Evolutionary conservation across 1,140 invertebrate genomes (phyloP).

Genomic region (Saccostrea echinata): DNA sequence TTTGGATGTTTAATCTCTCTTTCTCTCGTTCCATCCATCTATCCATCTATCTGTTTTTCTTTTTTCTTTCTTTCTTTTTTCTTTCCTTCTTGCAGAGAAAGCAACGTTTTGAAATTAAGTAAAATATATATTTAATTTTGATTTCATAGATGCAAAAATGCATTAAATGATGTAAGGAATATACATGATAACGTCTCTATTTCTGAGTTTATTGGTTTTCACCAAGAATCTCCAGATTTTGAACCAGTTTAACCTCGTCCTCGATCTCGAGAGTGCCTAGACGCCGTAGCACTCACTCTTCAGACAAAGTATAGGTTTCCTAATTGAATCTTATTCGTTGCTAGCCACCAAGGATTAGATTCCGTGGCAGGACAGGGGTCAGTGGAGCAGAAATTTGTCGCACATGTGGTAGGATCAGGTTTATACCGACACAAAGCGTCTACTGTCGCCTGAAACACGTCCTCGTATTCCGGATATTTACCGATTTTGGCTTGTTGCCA

Average conservation of each 20-base stretch:
- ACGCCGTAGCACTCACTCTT: neutral
- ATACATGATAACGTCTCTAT: neutral
- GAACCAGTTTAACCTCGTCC: neutral
- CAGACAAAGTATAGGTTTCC: constrained; percentile 33
- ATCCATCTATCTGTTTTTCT: too few relatives aligned
- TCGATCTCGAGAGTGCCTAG: neutral
- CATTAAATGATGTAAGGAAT: neutral
- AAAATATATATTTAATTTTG: too few relatives aligned
- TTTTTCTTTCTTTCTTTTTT: too few relatives aligned
- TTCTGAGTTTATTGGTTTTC: neutral
- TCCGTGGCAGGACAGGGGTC: constrained; percentile 39
- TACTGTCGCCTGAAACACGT: constrained; percentile 29
- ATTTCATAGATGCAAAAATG: too few relatives aligned
- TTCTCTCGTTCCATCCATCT: too few relatives aligned
- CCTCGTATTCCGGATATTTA: neutral
- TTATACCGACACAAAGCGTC: constrained; percentile 11
- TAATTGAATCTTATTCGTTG: constrained; percentile 22
- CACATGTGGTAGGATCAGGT: neutral
- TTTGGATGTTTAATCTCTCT: too few relatives aligned
- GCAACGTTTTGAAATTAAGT: too few relatives aligned
- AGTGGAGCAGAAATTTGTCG: constrained; percentile 1
- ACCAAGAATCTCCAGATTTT: too few relatives aligned
- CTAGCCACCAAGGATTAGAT: constrained; percentile 15
- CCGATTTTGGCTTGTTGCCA: constrained; percentile 33
- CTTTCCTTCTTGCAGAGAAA: too few relatives aligned